Percentiles rank a stretch among this genome's conserved stretches.
Conservation (phyloP, 2,797 vertebrate genomes). For the Furcifer pardalis region DNA sequence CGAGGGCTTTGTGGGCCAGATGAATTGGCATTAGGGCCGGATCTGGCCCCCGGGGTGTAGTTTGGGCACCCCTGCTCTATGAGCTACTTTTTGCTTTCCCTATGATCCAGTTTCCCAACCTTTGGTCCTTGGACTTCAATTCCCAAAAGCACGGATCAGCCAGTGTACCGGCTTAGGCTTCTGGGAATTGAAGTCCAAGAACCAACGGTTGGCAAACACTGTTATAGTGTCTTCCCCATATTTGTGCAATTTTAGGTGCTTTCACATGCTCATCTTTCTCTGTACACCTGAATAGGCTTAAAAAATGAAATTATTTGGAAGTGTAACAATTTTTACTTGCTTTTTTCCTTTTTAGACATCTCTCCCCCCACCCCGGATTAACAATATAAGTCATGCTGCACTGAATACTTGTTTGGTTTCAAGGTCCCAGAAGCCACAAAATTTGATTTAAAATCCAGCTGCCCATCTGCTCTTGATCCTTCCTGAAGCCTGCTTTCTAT, state of each 20-base stretch:
- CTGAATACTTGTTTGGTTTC: slow-evolving; percentile 64
- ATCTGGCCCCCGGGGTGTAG: no score
- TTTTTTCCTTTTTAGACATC: not conserved
- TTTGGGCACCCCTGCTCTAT: no score
- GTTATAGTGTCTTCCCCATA: not conserved
- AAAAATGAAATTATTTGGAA: not conserved
- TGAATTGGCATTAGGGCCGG: no score
- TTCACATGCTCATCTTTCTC: not conserved
- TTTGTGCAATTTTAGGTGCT: not conserved
- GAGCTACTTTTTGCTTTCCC: no score
- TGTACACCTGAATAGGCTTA: not conserved
- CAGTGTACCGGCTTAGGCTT: no score
- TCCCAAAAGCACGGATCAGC: no score
- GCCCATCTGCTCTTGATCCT: slow-evolving; percentile 73
- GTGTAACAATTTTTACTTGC: not conserved
- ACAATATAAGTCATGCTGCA: slow-evolving; percentile 65
- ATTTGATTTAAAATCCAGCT: slow-evolving; percentile 71
- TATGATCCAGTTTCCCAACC: no score
- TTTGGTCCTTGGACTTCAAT: no score
- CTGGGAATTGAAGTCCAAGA: no score
- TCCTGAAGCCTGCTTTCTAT: slow-evolving; percentile 66
- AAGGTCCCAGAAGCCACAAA: slow-evolving; percentile 69
- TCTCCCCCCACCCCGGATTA: no score
- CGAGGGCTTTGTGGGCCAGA: no score
- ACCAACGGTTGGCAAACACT: no score